Evolutionary conservation across 1,140 invertebrate species (phyloP).

Genomic region (Thaumatotibia leucotreta): DNA sequence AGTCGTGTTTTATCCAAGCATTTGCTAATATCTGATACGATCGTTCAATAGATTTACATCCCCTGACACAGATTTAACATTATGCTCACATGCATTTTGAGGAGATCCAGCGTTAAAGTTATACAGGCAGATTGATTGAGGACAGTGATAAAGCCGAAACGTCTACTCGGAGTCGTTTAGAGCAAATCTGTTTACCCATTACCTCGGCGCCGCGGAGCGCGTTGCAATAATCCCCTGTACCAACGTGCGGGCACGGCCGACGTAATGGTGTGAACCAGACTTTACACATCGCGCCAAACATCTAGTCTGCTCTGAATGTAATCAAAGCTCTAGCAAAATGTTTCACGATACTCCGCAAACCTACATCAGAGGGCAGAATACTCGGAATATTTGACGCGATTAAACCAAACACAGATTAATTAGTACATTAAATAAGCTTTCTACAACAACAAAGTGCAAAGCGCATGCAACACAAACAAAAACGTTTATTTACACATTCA

Average conservation of each 20-base stretch:
- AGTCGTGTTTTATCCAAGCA: not conserved
- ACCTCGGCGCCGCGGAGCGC: not conserved
- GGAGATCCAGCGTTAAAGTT: not conserved
- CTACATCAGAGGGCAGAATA: not conserved
- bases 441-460: constrained; percentile 32
- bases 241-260: not conserved
- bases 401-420: not conserved
- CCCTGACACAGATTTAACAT: not conserved
- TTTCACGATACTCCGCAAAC: not conserved
- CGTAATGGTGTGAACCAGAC: not conserved
- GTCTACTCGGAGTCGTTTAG: not conserved
- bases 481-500: constrained; percentile 12
- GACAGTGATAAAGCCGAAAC: not conserved
- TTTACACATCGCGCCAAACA: not conserved
- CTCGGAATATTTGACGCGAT: not conserved
- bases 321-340: constrained; percentile 15
- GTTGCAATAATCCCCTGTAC: constrained; percentile 1
- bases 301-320: not conserved
- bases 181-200: constrained; percentile 24
- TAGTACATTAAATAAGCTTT: constrained; percentile 2
- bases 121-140: not conserved
- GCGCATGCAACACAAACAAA: constrained; percentile 33
- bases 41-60: not conserved
- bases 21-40: not conserved
- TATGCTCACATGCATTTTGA: not conserved